Percentiles rank a stretch among this genome's conserved stretches.
These are phyloP conservation scores for Smittia aterrima DNA, from an alignment of 2,888 invertebrate species.

Conservation along the genomic window DNA sequence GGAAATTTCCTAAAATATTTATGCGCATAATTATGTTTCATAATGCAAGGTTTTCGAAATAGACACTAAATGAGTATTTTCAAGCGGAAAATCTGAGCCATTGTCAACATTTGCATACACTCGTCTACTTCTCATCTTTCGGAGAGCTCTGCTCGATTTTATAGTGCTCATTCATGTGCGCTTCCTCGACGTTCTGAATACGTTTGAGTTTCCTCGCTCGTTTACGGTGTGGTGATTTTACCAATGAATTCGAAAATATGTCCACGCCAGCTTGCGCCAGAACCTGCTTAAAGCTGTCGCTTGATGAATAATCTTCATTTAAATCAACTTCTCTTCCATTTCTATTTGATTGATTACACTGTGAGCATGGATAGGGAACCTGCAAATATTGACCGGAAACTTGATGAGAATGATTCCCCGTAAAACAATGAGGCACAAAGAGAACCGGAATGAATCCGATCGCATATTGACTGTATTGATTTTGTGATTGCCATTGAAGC, in stretches of 20 bases:
- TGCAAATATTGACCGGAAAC: conserved; percentile 59
- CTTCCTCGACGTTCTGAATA: neutral
- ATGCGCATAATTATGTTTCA: conserved; percentile 26
- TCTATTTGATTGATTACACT: conserved; percentile 55
- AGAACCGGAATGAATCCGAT: conserved; percentile 71
- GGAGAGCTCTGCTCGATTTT: neutral
- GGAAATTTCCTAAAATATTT: neutral
- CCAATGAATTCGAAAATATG: conserved; percentile 43
- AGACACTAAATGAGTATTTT: conserved; percentile 5
- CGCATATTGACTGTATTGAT: conserved; percentile 55
- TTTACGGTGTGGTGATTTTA: conserved; percentile 46
- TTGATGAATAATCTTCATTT: conserved; percentile 26
- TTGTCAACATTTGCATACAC: conserved; percentile 10
- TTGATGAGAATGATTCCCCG: conserved; percentile 51
- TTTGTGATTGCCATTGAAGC: conserved; percentile 48
- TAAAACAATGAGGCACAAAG: conserved; percentile 66
- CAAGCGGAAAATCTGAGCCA: conserved; percentile 5
- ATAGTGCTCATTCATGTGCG: neutral
- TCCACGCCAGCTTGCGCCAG: conserved; percentile 46
- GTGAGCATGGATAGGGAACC: conserved; percentile 62
- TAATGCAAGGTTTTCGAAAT: neutral
- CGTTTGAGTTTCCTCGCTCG: conserved; percentile 25
- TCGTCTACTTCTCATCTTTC: neutral
- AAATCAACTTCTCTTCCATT: conserved; percentile 23
- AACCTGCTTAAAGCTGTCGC: conserved; percentile 46